Percentiles rank a stretch among this genome's conserved stretches.
phyloP scores from a whole-genome alignment of 2,797 vertebrate species.

The Lophius americanus region DNA sequence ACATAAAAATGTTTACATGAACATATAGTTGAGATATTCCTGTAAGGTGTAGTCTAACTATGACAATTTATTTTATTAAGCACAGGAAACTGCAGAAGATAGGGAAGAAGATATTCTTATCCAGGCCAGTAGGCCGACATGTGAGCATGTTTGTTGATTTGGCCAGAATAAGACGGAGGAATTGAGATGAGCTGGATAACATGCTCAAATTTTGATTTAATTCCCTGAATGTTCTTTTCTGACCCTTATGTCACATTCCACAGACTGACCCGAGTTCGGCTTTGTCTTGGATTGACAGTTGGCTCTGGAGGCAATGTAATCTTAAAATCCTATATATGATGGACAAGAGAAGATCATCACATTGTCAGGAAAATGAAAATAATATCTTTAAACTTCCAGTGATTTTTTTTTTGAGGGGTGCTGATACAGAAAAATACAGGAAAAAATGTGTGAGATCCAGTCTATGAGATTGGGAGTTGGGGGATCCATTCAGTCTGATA shows the following conservation, averaged over 20 bases:
- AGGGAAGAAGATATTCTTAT: no score
- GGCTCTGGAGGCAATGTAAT: conserved; percentile 8
- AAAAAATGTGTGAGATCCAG: no score
- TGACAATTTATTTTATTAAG: neutral
- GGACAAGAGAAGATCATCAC: neutral
- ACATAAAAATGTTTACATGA: conserved; percentile 26
- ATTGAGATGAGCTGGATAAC: no score
- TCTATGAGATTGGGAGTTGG: no score
- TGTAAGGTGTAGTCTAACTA: neutral
- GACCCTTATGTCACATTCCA: neutral
- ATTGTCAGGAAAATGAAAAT: conserved; percentile 7
- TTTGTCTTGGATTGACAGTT: conserved; percentile 1
- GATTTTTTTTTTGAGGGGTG: neutral
- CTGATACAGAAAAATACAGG: no score
- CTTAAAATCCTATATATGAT: conserved; percentile 3
- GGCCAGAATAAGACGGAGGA: no score
- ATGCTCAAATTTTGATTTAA: no score
- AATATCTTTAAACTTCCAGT: conserved; percentile 26
- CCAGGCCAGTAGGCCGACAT: no score
- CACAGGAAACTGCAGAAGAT: neutral
- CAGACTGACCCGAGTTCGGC: neutral
- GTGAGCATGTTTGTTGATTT: no score
- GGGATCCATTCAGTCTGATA: no score
- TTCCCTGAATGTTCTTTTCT: conserved; percentile 2
- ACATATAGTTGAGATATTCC: neutral